phyloP scores from a whole-genome alignment of 2,888 invertebrate species.

The Lapara coniferarum region DNA sequence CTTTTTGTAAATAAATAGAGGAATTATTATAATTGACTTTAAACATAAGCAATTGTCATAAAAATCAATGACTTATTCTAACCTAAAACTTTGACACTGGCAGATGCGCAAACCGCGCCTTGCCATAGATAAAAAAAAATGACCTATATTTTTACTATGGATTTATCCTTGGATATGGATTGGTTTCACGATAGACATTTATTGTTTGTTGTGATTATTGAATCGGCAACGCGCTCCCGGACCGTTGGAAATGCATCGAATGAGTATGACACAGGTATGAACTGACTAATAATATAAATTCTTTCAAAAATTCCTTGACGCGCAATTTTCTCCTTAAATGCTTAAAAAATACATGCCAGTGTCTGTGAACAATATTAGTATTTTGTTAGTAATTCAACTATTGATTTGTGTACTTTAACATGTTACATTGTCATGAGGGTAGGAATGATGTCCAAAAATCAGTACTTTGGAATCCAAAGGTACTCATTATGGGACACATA shows the following conservation, averaged over 20 bases:
- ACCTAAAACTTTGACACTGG: too few relatives aligned
- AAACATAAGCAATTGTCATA: too few relatives aligned
- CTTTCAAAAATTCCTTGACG: conserved; percentile 74
- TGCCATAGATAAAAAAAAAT: too few relatives aligned
- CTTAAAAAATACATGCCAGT: conserved; percentile 39
- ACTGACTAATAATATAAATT: conserved; percentile 61
- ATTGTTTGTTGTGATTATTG: conserved; percentile 24
- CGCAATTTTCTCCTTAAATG: conserved; percentile 56
- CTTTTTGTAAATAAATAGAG: not conserved
- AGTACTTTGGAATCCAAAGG: too few relatives aligned
- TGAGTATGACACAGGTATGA: conserved; percentile 80
- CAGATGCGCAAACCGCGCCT: too few relatives aligned
- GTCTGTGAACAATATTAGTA: not conserved
- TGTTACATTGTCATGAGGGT: too few relatives aligned
- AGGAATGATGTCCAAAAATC: too few relatives aligned
- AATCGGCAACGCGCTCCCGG: conserved; percentile 27
- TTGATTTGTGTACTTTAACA: not conserved
- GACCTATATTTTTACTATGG: too few relatives aligned
- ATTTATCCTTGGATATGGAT: not conserved
- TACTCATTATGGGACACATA: too few relatives aligned
- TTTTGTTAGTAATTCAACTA: not conserved
- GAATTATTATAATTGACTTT: not conserved
- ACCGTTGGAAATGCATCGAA: conserved; percentile 64
- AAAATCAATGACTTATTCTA: too few relatives aligned
- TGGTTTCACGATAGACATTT: too few relatives aligned